Evolutionary conservation across 2,797 vertebrate genomes (phyloP).

Genomic region (Mastacembelus armatus): DNA sequence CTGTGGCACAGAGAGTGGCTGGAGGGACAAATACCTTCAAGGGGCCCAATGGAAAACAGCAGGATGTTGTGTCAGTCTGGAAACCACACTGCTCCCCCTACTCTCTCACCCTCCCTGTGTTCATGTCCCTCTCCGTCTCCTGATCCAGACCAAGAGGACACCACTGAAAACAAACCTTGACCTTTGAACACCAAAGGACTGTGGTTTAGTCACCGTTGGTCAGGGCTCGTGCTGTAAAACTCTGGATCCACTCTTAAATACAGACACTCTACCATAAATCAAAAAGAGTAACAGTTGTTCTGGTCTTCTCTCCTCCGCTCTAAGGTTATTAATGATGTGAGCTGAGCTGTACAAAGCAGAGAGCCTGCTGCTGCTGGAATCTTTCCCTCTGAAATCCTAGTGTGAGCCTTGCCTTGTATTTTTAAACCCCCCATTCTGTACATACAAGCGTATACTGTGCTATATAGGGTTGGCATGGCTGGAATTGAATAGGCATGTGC

Average conservation of each 20-base stretch:
- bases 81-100: constrained; percentile 16
- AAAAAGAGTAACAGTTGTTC: constrained; percentile 67
- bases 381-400: constrained; percentile 55
- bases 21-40: constrained; percentile 45
- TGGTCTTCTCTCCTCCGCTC: constrained; percentile 45
- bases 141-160: constrained; percentile 50
- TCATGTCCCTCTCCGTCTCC: constrained; percentile 27
- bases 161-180: constrained; percentile 73
- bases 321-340: constrained; percentile 80
- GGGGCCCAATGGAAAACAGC: constrained; percentile 34
- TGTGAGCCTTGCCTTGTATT: constrained; percentile 48
- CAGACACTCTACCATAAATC: constrained; percentile 72
- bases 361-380: constrained; percentile 60
- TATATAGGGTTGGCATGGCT: background rate
- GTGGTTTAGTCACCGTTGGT: constrained; percentile 53
- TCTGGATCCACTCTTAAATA: constrained; percentile 59
- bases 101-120: background rate
- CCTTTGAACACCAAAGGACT: constrained; percentile 59
- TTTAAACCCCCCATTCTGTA: constrained; percentile 54
- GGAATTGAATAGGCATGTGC: background rate
- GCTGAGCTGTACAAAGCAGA: constrained; percentile 71
- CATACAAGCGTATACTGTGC: constrained; percentile 4
- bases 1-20: constrained; percentile 30
- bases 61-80: constrained; percentile 42
- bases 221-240: constrained; percentile 27